These are phyloP conservation scores for Oreochromis aureus DNA, from an alignment of 2,113 vertebrate genomes.

Conservation along the genomic window DNA sequence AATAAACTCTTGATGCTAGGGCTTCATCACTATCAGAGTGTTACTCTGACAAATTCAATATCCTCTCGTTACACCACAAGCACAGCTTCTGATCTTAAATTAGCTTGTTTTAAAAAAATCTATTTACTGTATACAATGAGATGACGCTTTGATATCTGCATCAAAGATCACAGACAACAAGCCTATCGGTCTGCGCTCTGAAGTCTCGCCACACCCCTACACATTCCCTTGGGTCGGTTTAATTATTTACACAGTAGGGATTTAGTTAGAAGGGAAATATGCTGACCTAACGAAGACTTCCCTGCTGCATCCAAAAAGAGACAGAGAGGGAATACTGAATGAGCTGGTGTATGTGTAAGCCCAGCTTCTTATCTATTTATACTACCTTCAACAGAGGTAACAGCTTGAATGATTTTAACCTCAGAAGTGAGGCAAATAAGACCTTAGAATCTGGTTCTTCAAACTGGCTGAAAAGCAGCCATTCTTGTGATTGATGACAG, in stretches of 20 bases:
- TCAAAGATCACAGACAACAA: conserved; percentile 42
- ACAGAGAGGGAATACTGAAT: conserved; percentile 23
- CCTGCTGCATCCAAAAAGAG: not conserved
- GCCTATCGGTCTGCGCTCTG: conserved; percentile 14
- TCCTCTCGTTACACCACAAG: not conserved
- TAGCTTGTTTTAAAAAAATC: not conserved
- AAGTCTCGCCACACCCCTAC: conserved; percentile 32
- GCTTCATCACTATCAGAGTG: not conserved
- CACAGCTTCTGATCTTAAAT: not conserved
- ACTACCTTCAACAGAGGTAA: not conserved
- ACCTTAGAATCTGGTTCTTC: not conserved
- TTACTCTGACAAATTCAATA: not conserved
- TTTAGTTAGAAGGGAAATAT: conserved; percentile 42
- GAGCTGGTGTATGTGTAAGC: conserved; percentile 1
- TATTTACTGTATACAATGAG: conserved; percentile 29
- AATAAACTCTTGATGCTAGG: not conserved
- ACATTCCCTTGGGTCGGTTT: conserved; percentile 22
- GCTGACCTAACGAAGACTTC: conserved; percentile 47
- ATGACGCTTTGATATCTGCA: conserved; percentile 40
- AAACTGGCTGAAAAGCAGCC: not conserved
- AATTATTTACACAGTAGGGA: conserved; percentile 55
- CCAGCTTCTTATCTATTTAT: not conserved
- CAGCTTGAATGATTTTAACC: not conserved
- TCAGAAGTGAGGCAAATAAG: not conserved
- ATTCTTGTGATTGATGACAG: not conserved